Evolutionary conservation across 2,113 vertebrate species (phyloP).

Genomic region (Mastomys natalensis): DNA sequence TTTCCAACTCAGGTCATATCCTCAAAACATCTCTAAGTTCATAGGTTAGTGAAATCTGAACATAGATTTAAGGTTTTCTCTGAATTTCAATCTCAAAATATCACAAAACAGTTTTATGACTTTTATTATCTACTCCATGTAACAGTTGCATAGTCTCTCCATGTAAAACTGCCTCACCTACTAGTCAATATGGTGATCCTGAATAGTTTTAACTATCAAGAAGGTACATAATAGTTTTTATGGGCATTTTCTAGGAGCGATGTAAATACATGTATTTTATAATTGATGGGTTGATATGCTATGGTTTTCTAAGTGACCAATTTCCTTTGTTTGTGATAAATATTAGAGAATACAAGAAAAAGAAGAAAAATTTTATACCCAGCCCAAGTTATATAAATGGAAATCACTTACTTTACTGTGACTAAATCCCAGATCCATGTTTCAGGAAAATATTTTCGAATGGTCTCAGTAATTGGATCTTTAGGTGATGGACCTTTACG

Average conservation of each 20-base stretch:
- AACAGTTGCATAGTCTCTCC: not conserved
- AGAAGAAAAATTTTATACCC: not conserved
- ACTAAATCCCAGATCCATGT: slow-evolving; percentile 85
- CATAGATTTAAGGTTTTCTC: not conserved
- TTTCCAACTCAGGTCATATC: no score
- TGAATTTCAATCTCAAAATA: not conserved
- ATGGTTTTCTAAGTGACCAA: not conserved
- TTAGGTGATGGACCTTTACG: no score
- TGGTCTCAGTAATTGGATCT: slow-evolving; percentile 57
- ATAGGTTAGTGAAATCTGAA: not conserved
- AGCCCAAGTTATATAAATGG: not conserved
- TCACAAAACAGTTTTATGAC: not conserved
- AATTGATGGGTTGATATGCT: not conserved
- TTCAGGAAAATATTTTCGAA: slow-evolving; percentile 85
- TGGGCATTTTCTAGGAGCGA: not conserved
- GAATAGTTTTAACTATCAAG: not conserved
- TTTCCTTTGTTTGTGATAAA: not conserved
- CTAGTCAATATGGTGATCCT: not conserved
- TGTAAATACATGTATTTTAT: not conserved
- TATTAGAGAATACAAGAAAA: not conserved
- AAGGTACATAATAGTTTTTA: not conserved
- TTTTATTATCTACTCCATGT: not conserved
- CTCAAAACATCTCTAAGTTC: not conserved
- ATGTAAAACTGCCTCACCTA: not conserved
- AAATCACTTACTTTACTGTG: slow-evolving; percentile 74